Evolutionary conservation across 2,888 invertebrate genomes (phyloP).

Genomic region (Crepidodera aurea): DNA sequence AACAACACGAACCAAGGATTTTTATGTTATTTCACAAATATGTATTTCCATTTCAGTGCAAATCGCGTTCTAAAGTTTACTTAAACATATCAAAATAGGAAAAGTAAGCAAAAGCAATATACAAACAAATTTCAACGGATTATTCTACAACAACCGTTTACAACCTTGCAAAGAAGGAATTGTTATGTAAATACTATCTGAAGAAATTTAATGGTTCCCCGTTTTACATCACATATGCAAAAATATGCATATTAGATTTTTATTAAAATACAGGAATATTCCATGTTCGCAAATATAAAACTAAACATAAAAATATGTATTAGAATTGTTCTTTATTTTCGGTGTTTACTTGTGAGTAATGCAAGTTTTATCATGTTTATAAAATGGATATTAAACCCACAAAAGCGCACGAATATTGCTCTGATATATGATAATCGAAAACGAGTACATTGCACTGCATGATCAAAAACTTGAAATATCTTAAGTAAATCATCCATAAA

Average conservation of each 20-base stretch:
- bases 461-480: neutral
- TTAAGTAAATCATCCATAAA: too few relatives aligned
- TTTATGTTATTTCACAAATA: too few relatives aligned
- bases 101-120: constrained; percentile 14
- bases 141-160: constrained; percentile 16
- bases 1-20: too few relatives aligned
- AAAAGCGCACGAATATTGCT: neutral
- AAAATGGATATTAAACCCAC: neutral
- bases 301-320: constrained; percentile 9
- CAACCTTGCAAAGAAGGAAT: constrained; percentile 2
- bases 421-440: neutral
- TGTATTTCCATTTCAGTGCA: neutral
- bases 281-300: neutral
- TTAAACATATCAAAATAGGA: constrained; percentile 7
- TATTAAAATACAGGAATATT: neutral
- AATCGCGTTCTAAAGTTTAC: neutral
- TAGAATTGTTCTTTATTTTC: constrained; percentile 11
- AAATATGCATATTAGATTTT: constrained; percentile 6
- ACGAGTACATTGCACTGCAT: neutral
- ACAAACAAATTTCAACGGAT: constrained; percentile 14
- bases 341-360: constrained; percentile 1
- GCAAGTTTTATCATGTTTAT: neutral
- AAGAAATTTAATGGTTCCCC: neutral
- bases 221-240: constrained; percentile 1
- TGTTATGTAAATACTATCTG: constrained; percentile 20